Evolutionary conservation across 1,140 invertebrate species (phyloP), one percentile per base, ranked within the genome.

Genomic region (Macrobrachium rosenbergii): DNA sequence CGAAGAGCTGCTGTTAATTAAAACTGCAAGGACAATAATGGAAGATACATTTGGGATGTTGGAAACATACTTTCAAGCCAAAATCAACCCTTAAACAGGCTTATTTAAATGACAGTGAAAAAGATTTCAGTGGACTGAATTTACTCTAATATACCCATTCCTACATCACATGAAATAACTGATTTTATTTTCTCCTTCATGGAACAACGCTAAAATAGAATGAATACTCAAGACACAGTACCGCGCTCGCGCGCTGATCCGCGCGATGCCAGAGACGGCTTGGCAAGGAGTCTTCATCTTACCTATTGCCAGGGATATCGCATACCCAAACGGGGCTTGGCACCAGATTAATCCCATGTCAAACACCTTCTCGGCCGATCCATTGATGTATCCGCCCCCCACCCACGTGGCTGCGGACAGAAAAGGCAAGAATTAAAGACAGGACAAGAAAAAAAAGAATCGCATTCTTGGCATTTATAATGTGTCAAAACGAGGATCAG

Each of bases 351-450:
- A 92, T 0, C 98, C 98, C 79, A 93, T 94, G 19, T 96, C 97
- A 92, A 98, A 99, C 89, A 99, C 97, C 7, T 96, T 96, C 93
- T 99, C 98, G 3, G 98, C 98, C 75, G 98, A 99, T 88, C 98
- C 98, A 92, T 99, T 99, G 91, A 99, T 99, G 93, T 99, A 99
- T 58, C 98, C 98, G 60, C 98, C 98, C 83, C 98, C 98, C 19
- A 99, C 98, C 98, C 98, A 99, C 23, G 98, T 99, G 23, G 98
- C 98, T 83, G 82, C 11, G 60, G 58, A 10, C 3, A n/a, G 19
- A n/a, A 62, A 19, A 11, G 19, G 17, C 0, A 67, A 52, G 11
- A 75, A 21, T 21, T 2, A 75, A 28, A 21, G 72, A 75, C 2
- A 23, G 0, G 23, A 19, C 0, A 0, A 28, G 12, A 21, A 17